phyloP scores from a whole-genome alignment of 1,140 invertebrate species.

The Apis dorsata region DNA sequence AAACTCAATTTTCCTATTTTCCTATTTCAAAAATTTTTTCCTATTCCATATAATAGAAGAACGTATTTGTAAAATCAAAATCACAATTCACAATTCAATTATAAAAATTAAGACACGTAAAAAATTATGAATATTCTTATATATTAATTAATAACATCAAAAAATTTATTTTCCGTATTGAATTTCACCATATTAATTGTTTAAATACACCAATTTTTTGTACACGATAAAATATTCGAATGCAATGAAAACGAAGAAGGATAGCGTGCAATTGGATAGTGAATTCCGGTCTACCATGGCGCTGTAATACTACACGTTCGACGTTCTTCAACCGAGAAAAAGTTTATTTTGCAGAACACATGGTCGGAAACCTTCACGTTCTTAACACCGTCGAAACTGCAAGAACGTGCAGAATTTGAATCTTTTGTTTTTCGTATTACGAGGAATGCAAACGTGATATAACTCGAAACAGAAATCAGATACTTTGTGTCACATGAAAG shows the following conservation, averaged over 20 bases:
- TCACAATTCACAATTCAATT: no score
- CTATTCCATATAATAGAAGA: neutral
- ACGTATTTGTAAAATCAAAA: no score
- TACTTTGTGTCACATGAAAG: neutral
- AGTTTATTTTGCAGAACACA: slow-evolving; percentile 7
- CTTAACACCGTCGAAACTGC: neutral
- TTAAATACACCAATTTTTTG: neutral
- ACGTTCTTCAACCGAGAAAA: neutral
- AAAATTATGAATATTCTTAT: no score
- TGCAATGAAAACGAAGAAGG: neutral
- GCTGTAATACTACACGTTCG: neutral
- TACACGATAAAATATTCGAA: neutral
- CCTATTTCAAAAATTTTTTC: neutral
- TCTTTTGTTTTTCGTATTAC: neutral
- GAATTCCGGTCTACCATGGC: neutral
- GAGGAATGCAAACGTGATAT: neutral
- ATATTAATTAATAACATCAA: no score
- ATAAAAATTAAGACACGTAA: no score
- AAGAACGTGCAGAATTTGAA: neutral
- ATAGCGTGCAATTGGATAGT: neutral
- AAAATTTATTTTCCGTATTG: neutral
- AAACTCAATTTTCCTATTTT: neutral
- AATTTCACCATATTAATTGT: neutral
- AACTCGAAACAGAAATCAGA: neutral
- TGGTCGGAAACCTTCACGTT: neutral